phyloP scores from a whole-genome alignment of 2,888 invertebrate species.

The Stratiomys singularior region DNA sequence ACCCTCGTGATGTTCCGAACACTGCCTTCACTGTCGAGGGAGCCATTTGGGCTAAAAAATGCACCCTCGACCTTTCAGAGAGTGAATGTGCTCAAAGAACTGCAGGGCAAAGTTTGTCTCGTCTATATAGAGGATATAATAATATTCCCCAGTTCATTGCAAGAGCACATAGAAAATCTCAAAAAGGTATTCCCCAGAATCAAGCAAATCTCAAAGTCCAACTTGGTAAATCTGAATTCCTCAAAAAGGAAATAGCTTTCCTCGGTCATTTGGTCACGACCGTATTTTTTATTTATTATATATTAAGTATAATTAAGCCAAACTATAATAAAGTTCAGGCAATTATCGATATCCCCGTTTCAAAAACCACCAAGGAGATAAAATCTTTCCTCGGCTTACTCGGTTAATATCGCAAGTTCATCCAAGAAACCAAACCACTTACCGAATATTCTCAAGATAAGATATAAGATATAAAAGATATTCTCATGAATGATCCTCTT shows the following conservation, averaged over 20 bases:
- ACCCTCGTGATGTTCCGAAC: conserved; percentile 54
- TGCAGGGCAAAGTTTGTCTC: conserved; percentile 6
- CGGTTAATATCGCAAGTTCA: conserved; percentile 21
- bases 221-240: conserved; percentile 55
- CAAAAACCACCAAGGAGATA: not conserved
- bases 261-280: not conserved
- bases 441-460: not conserved
- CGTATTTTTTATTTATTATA: too few relatives aligned
- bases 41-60: conserved; percentile 23
- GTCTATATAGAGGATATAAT: conserved; percentile 28
- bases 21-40: conserved; percentile 54
- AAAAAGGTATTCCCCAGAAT: not conserved
- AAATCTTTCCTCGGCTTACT: conserved; percentile 19
- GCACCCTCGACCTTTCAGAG: conserved; percentile 3
- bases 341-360: not conserved
- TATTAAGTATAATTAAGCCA: not conserved
- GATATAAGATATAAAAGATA: not conserved
- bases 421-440: not conserved
- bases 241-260: conserved; percentile 55
- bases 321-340: not conserved
- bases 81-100: not conserved
- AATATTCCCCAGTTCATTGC: not conserved
- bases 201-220: conserved; percentile 50
- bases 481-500: not conserved
- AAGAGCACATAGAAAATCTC: not conserved